These are phyloP conservation scores for Drosophila auraria DNA, from an alignment of 1,140 invertebrate genomes.

Conservation along the genomic window DNA sequence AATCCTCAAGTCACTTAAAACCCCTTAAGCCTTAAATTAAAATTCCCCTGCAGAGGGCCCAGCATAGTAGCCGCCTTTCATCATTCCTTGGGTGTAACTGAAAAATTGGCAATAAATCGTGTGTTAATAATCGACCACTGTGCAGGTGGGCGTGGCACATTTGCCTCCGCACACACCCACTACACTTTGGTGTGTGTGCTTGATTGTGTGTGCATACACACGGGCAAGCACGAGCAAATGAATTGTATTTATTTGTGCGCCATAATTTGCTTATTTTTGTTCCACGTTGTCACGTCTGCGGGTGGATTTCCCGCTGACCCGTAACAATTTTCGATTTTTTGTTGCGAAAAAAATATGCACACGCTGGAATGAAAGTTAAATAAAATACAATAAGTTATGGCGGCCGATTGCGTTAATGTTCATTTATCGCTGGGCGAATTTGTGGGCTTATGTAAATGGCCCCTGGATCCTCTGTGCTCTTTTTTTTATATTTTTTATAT, in stretches of 20 bases:
- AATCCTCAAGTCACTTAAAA: neutral
- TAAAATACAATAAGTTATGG: slow-evolving; percentile 74
- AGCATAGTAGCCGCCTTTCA: neutral
- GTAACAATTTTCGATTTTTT: slow-evolving; percentile 49
- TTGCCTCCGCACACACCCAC: slow-evolving; percentile 10
- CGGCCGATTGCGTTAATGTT: slow-evolving; percentile 67
- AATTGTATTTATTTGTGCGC: slow-evolving; percentile 68
- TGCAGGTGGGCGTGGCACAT: slow-evolving; percentile 44
- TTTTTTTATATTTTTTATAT: neutral
- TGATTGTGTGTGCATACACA: too few relatives aligned
- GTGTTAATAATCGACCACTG: slow-evolving; percentile 56
- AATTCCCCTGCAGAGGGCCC: neutral
- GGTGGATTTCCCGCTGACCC: slow-evolving; percentile 59
- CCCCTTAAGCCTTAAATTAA: neutral
- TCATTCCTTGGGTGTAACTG: slow-evolving; percentile 15
- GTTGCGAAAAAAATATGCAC: slow-evolving; percentile 10
- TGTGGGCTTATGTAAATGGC: slow-evolving; percentile 70
- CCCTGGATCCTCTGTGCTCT: neutral
- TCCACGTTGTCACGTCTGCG: slow-evolving; percentile 64
- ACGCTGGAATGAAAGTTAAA: slow-evolving; percentile 52
- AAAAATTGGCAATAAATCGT: slow-evolving; percentile 63
- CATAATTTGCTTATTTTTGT: slow-evolving; percentile 61
- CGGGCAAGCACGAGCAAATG: slow-evolving; percentile 21
- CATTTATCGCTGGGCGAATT: slow-evolving; percentile 62
- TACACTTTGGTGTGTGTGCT: neutral